Evolutionary conservation across 2,113 vertebrate genomes (phyloP), one percentile per base, ranked within the genome.

Genomic region (Pygoscelis adeliae): DNA sequence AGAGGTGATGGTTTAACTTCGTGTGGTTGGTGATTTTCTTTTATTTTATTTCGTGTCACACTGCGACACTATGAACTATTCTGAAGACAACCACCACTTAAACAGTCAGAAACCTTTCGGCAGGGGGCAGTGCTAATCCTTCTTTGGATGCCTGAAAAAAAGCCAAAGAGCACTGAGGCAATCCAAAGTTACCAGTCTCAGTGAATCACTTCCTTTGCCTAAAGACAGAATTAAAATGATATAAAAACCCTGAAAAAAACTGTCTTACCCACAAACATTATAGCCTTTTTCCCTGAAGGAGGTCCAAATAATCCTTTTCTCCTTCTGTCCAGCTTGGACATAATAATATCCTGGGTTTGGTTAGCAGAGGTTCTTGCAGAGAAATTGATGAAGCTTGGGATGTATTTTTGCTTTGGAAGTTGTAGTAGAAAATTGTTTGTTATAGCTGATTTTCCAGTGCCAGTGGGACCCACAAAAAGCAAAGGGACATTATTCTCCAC

Each of bases 381-480:
- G 97, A 99, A 99, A 91, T 99, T 99, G 89, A 99, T 98, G 89
- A 98, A 98, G 97, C 98, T 99, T 10, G 99, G 99, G 23, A 98
- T 95, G 65, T 99, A 99, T 15, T 76, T 94, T 55, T 98, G 96
- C 95, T 99, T 99, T 73, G 99, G 99, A 63, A 99, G 98, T 29
- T 84, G 97, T 59, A 99, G 97, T 67, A 99, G 97, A 91, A 99
- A 99, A 97, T 96, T 99, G 96, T 99, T 99, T 84, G 98, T 99
- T 96, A 99, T 99, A 69, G 98, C 98, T 52, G 99, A 99, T 97
- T 99, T 99, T 46, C 99, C 99, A 13, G 99, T 99, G 90, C 99
- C 99, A n/a, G 99, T 99, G 76, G 99, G 99, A 42, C 99, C 99
- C 91, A 99, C 99, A 50, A 99, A 99, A 70, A 99, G 96, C 91